Evolutionary conservation across 2,797 vertebrate species (phyloP).

Genomic region (Iguana delicatissima): DNA sequence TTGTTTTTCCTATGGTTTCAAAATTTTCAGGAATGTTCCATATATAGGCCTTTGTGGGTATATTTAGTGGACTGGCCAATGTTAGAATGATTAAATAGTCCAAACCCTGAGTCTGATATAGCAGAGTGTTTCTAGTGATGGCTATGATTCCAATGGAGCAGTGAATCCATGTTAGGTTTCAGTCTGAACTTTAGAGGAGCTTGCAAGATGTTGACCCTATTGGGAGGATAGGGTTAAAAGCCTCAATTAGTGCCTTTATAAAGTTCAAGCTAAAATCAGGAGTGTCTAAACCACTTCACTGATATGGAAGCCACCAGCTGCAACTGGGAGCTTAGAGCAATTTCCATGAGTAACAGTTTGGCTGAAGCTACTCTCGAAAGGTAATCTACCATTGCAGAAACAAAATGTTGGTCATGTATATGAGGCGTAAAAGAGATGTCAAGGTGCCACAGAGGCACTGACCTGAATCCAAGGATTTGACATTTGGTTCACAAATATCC

Average conservation of each 20-base stretch:
- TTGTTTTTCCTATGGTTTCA: too few relatives aligned
- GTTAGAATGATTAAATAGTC: not conserved
- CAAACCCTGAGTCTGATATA: not conserved
- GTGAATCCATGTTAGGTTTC: too few relatives aligned
- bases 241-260: too few relatives aligned
- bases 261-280: too few relatives aligned
- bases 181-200: too few relatives aligned
- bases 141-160: too few relatives aligned
- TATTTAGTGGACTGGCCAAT: not conserved
- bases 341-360: not conserved
- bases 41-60: not conserved
- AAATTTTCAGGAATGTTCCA: too few relatives aligned
- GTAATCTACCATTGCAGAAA: slow-evolving; percentile 10
- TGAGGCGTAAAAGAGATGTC: slow-evolving; percentile 71
- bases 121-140: not conserved
- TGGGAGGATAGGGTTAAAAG: too few relatives aligned
- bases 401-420: slow-evolving; percentile 38
- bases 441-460: slow-evolving; percentile 44
- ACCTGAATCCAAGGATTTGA: slow-evolving; percentile 61
- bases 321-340: not conserved
- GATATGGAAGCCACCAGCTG: too few relatives aligned
- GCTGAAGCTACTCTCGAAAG: not conserved
- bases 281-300: too few relatives aligned
- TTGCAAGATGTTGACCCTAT: too few relatives aligned
- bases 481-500: slow-evolving; percentile 75